Evolutionary conservation across 1,140 invertebrate species (phyloP).

Genomic region (Monochamus saltuarius): DNA sequence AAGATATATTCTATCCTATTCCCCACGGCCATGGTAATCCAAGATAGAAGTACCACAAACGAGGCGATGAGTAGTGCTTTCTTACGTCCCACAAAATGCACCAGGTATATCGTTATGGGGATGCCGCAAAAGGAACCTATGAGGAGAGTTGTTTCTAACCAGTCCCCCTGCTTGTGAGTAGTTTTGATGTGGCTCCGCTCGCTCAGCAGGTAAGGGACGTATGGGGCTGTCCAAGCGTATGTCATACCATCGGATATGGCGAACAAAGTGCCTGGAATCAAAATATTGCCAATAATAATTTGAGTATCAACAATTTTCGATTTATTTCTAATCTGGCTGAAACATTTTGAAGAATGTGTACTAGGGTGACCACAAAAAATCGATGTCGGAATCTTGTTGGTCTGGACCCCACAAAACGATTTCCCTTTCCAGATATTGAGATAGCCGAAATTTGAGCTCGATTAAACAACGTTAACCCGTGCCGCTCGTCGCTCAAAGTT

Average conservation of each 20-base stretch:
- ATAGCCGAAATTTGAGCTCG: too few species aligned
- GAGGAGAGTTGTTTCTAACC: constrained; percentile 63
- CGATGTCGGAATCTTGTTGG: too few species aligned
- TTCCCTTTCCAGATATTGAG: too few species aligned
- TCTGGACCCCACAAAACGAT: too few species aligned
- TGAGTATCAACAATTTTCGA: too few species aligned
- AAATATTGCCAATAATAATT: not conserved
- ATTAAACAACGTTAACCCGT: too few species aligned
- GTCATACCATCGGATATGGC: constrained; percentile 40
- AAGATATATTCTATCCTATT: constrained; percentile 53
- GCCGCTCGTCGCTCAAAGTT: too few species aligned
- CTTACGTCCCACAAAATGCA: constrained; percentile 67
- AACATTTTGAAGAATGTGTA: too few species aligned
- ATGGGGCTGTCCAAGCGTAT: constrained; percentile 36
- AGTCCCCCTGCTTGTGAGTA: constrained; percentile 49
- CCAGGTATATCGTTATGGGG: constrained; percentile 54
- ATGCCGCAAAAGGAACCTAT: constrained; percentile 64
- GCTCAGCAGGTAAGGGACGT: constrained; percentile 54
- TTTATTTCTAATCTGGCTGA: too few species aligned
- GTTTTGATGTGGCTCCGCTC: constrained; percentile 43
- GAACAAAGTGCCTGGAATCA: constrained; percentile 38
- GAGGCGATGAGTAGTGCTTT: constrained; percentile 57
- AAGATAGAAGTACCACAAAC: constrained; percentile 62
- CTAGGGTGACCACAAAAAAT: too few species aligned
- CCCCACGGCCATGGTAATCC: constrained; percentile 59